Base-by-base conservation (phyloP, 2,113 vertebrate genomes). In the Oryzias curvinotus region DNA sequence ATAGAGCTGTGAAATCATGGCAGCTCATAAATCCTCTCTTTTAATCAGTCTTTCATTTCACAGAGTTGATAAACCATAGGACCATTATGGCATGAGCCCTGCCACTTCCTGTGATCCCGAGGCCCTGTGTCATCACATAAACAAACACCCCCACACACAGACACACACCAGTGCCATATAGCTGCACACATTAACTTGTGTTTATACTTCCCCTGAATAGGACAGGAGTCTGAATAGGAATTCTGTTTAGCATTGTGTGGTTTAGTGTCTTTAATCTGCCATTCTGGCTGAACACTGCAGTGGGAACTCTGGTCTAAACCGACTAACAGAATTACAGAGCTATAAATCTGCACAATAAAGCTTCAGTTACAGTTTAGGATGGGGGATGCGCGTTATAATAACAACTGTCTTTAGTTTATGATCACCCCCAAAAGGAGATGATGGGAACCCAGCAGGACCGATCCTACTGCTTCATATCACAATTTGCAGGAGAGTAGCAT, bases 11-110 rank as follows among this genome's bases (percentile, higher is more conserved):
- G 75, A 86, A 85, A 52, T 30, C 25, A 49, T 62, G 81, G 64
- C 66, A 70, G 74, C 79, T 71, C 72, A 83, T 89, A 78, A 82
- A 87, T 89, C 81, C 78, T 5, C 48, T 44, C 62, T 75, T 81
- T 73, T 82, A 82, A 88, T 89, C 75, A 82, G 75, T 60, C 68
- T 75, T 81, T 83, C 62, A 74, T 77, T 79, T 72, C 58, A 57
- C 56, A 23, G 1, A 71, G 50, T 57, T 68, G 68, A 89, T 82
- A 72, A 59, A 78, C 57, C 71, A 45, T 70, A 36, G 57, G 57
- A 73, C 53, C 54, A 77, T 52, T 64, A 47, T 78, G 77, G 61
- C 79, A 75, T 88, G 63, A 36, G 65, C 62, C 55, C 30, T 63
- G 51, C 52, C 28, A 43, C 75, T 84, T 84, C 71, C 82, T 5